Conservation (phyloP, 2,888 invertebrate genomes). For the Tinea semifulvella region DNA sequence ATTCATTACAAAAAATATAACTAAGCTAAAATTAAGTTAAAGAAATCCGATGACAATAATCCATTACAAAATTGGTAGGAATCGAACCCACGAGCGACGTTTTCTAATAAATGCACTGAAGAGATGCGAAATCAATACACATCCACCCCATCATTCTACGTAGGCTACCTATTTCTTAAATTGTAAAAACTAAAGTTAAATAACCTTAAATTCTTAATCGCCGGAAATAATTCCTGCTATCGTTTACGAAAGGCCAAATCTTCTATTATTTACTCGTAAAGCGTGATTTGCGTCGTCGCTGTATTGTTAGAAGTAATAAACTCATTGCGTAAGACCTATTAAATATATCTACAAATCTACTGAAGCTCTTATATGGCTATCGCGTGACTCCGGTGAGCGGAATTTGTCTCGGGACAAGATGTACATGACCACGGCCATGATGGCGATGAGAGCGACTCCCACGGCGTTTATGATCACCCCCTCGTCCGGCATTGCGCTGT, state of each 20-base stretch:
- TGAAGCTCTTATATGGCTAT: constrained; percentile 60
- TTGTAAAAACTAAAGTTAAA: background rate
- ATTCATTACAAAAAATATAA: too few relatives aligned
- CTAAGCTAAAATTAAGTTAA: too few relatives aligned
- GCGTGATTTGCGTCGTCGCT: background rate
- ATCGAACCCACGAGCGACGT: too few relatives aligned
- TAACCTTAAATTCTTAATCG: background rate
- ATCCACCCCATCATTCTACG: too few relatives aligned
- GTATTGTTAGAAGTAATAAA: constrained; percentile 2
- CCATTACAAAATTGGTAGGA: too few relatives aligned
- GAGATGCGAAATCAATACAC: too few relatives aligned
- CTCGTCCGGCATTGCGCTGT: constrained; percentile 70
- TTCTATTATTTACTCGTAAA: background rate
- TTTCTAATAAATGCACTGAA: too few relatives aligned
- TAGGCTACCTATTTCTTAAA: too few relatives aligned
- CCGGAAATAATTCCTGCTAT: background rate
- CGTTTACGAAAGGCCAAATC: constrained; percentile 1
- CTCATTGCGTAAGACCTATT: background rate
- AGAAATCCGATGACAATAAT: too few relatives aligned
- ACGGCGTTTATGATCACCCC: constrained; percentile 75
- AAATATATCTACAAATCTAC: constrained; percentile 59
- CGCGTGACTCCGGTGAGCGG: constrained; percentile 46
- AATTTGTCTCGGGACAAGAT: constrained; percentile 70
- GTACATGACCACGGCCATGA: constrained; percentile 72
- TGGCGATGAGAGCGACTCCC: constrained; percentile 70